These are phyloP conservation scores for Vanacampus margaritifer DNA, from an alignment of 2,113 vertebrate species.

Conservation along the genomic window DNA sequence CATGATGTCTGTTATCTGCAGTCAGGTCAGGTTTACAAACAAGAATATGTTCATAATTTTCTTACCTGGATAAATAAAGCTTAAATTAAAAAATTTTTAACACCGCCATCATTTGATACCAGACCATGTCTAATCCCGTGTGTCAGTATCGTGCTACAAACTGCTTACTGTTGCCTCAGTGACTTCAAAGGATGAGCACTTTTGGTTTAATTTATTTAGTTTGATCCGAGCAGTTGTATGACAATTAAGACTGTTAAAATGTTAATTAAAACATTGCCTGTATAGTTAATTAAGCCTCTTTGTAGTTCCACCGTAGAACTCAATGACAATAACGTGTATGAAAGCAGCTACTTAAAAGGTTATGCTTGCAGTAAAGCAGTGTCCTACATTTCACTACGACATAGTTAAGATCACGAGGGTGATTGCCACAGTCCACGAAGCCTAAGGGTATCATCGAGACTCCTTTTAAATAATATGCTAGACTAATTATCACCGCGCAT, in stretches of 20 bases:
- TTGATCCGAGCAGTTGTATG: not conserved
- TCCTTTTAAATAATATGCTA: constrained; percentile 21
- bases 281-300: not conserved
- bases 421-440: not conserved
- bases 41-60: too few species aligned
- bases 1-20: too few species aligned
- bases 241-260: not conserved
- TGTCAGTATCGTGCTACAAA: too few species aligned
- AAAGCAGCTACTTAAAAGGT: not conserved
- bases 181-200: not conserved
- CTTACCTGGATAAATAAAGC: too few species aligned
- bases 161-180: too few species aligned
- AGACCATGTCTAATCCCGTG: too few species aligned
- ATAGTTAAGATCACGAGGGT: not conserved
- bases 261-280: not conserved
- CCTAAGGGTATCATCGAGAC: constrained; percentile 10
- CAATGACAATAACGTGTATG: not conserved
- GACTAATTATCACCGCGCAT: constrained; percentile 31
- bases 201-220: not conserved
- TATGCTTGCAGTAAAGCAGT: not conserved
- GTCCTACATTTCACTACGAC: not conserved
- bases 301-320: not conserved
- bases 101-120: too few species aligned
- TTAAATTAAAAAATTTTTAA: too few species aligned
- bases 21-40: too few species aligned